A percentile compares a stretch with the other conserved stretches of the same genome.
Conservation (phyloP, 2,113 vertebrate genomes). For the Malurus melanocephalus region DNA sequence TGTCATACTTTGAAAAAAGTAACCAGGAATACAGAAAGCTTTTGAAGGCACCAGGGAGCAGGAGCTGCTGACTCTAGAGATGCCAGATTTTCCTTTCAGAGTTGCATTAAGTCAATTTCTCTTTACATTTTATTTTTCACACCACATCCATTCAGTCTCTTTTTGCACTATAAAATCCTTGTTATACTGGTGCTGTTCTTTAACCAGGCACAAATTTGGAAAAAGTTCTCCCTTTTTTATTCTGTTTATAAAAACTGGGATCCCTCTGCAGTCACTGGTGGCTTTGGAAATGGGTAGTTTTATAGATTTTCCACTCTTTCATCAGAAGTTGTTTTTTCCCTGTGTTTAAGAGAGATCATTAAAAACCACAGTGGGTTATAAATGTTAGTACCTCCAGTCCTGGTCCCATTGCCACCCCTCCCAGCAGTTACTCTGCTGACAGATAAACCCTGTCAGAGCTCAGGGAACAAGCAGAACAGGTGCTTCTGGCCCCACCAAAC, state of each 20-base stretch:
- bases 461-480: not conserved
- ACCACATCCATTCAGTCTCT: too few species aligned
- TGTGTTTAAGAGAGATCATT: not conserved
- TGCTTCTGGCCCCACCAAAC: not conserved
- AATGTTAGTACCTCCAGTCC: not conserved
- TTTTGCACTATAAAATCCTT: not conserved
- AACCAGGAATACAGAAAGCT: not conserved
- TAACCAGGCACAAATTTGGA: not conserved
- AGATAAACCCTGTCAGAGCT: not conserved
- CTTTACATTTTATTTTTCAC: not conserved
- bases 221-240: not conserved
- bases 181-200: not conserved
- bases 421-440: not conserved
- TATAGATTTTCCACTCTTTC: not conserved
- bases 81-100: not conserved
- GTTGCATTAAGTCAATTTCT: not conserved
- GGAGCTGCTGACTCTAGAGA: not conserved
- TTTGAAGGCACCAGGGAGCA: not conserved
- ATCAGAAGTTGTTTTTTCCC: not conserved
- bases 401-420: not conserved
- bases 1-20: not conserved
- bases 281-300: not conserved
- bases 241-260: not conserved
- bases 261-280: not conserved
- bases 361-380: not conserved